Base-by-base conservation (phyloP, 2,888 invertebrate species). In the Ernsta delagoae region DNA sequence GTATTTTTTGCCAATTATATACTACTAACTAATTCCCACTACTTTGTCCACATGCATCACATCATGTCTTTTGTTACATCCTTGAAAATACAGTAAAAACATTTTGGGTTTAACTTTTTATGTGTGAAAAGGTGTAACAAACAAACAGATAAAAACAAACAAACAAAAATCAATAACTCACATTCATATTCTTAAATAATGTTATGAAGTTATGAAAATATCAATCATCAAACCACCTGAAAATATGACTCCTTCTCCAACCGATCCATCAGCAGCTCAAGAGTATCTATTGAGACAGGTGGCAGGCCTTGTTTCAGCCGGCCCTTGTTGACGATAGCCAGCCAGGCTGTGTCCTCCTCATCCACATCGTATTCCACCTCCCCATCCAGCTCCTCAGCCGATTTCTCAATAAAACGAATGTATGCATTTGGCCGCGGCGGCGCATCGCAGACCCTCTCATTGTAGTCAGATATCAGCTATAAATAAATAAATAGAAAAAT, bases 191-290 rank as follows among this genome's bases (percentile, higher is more conserved):
- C n/a, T n/a, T n/a, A n/a, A n/a, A n/a, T n/a, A n/a, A n/a, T n/a
- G n/a, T n/a, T n/a, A n/a, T n/a, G n/a, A n/a, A n/a, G n/a, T n/a
- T n/a, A n/a, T n/a, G n/a, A n/a, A n/a, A n/a, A n/a, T n/a, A n/a
- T n/a, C n/a, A n/a, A n/a, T 36, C 36, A 36, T 36, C 3, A 36
- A 36, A 3, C 36, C 4, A 96, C 96, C 89, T 98, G 98, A 85
- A 99, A 99, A 86, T 98, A 98, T 0, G 99, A 99, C 86, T 99
- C 99, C 86, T 99, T 99, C 83, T 99, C 99, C 76, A 99, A 92
- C 68, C 99, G 95, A 88, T 99, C 99, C 98, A 99, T 99, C 1
- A 99, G 90, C n/a, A 98, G 88, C 85, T 99, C 99, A 83, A 99
- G 95, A 0, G 96, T 97, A 82, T 98, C 98, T 36, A 98, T 96